phyloP scores from a whole-genome alignment of 2,797 vertebrate species.

The Furcifer pardalis region DNA sequence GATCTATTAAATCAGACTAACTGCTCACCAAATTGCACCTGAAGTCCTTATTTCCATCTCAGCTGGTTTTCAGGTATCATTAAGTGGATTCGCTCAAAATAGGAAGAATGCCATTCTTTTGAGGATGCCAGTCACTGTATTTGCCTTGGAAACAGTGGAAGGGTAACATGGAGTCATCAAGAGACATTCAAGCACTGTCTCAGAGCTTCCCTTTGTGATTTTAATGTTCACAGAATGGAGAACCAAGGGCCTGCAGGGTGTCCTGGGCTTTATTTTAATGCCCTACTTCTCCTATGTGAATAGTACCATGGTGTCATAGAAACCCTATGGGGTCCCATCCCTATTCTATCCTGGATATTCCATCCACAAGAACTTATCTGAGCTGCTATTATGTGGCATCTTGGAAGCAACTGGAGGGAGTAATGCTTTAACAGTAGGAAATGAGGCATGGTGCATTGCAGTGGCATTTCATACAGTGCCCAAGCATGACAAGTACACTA shows the following conservation, averaged over 20 bases:
- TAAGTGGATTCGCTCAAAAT: neutral
- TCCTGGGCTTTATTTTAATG: neutral
- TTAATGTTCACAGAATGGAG: neutral
- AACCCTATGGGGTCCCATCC: neutral
- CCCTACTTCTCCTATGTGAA: constrained; percentile 15
- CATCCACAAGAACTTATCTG: neutral
- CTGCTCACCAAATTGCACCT: neutral
- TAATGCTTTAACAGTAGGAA: neutral
- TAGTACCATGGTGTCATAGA: neutral
- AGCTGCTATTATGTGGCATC: neutral
- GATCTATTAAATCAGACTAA: neutral
- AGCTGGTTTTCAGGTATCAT: neutral
- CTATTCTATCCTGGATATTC: neutral
- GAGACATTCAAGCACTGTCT: neutral
- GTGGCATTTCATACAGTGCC: neutral
- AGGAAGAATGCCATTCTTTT: neutral
- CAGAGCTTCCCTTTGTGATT: constrained; percentile 10
- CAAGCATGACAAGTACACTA: neutral
- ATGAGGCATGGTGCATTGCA: neutral
- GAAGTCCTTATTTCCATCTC: neutral
- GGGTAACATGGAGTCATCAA: neutral
- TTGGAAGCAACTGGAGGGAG: neutral
- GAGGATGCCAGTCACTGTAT: constrained; percentile 17
- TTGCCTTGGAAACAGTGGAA: constrained; percentile 7
- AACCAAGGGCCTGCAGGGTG: neutral